Conservation (phyloP, 2,888 invertebrate genomes). For the Diarsia mendica region DNA sequence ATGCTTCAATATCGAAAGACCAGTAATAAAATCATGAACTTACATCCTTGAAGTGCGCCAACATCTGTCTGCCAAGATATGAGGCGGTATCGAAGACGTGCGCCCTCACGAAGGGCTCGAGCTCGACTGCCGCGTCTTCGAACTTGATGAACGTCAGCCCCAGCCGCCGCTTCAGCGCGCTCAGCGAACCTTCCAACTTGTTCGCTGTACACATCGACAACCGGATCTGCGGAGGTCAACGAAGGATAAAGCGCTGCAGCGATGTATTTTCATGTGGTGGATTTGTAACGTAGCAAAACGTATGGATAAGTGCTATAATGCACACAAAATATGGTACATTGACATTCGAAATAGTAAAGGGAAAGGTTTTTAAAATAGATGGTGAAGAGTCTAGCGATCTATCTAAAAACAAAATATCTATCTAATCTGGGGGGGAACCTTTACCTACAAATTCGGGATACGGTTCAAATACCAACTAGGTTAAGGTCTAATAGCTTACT, state of each 20-base stretch:
- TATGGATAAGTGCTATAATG: not conserved
- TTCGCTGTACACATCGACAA: constrained; percentile 97
- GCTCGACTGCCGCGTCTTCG: constrained; percentile 98
- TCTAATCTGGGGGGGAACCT: not conserved
- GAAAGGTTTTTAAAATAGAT: not conserved
- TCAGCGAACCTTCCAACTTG: constrained; percentile 93
- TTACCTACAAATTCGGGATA: not conserved
- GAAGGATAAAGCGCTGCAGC: not conserved
- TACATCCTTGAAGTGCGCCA: constrained; percentile 96
- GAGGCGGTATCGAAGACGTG: constrained; percentile 98
- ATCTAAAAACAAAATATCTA: not conserved
- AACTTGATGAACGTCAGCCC: constrained; percentile 98
- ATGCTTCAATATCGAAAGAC: not conserved
- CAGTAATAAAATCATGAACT: constrained; percentile 64
- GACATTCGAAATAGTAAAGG: not conserved
- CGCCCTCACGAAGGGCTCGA: constrained; percentile 96
- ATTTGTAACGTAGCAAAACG: not conserved
- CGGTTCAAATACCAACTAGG: not conserved
- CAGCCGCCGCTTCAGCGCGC: constrained; percentile 95
- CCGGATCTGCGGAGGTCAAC: constrained; percentile 91
- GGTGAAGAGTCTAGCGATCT: not conserved
- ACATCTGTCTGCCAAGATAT: constrained; percentile 94
- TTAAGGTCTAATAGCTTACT: not conserved
- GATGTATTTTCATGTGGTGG: not conserved
- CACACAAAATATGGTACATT: not conserved